Base-by-base conservation (phyloP, 2,888 invertebrate species). In the Lepidochrysops patricia region DNA sequence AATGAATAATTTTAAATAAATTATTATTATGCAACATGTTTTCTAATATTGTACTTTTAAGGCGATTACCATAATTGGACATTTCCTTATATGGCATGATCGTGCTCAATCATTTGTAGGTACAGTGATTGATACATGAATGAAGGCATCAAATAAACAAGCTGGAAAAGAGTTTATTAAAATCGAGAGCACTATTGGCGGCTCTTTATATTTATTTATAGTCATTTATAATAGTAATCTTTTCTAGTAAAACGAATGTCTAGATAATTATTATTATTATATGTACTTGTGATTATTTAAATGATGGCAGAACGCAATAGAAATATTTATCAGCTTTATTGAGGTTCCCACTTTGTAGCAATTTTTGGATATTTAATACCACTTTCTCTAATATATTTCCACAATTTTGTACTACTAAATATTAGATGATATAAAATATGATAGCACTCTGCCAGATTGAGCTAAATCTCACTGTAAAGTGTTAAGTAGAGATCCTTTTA, bases 51-150 rank as follows among this genome's bases (percentile, higher is more conserved):
- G 4, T 26, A 26, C n/a, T 26, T 12, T 7, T 50, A 26, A 25
- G 1, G 23, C 25, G n/a, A 13, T 5, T 13, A 6, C 5, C 50
- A 50, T 50, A 50, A 26, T 50, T 25, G 50, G 26, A n/a, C n/a
- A 26, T 13, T 2, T 13, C 26, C 26, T 49, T n/a, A 1, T 25
- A 25, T 25, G 49, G n/a, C 0, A 49, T n/a, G 48, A 48, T 48
- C 9, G 4, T 49, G n/a, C 9, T 26, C 26, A 7, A 43, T 43
- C 19, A 43, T 43, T 50, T 26, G n/a, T 4, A 4, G 29, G 4
- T 50, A 50, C 50, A 50, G 50, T 50, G 50, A 50, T 26, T 26
- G 50, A 50, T 50, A 13, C 5, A 50, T 50, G 5, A 26, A 50
- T 50, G 50, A 25, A 50, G 26, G 26, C 26, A 26, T 50, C 50